Evolutionary conservation across 2,113 vertebrate species (phyloP), one percentile per base, ranked within the genome.

Genomic region (Sorex araneus): DNA sequence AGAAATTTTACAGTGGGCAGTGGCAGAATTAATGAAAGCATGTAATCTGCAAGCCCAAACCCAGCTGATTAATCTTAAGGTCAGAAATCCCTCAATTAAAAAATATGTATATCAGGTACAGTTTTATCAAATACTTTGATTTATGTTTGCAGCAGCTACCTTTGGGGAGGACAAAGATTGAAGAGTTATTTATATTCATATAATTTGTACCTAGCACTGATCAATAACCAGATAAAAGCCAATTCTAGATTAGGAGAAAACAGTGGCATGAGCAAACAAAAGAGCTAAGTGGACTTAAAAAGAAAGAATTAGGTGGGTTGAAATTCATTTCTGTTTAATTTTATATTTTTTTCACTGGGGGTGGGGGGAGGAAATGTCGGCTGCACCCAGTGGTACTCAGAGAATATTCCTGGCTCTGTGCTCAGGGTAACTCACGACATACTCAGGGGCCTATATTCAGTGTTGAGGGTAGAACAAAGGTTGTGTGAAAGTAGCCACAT

Each of bases 1-100:
- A 67, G 63, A 63, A n/a, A 89, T 92, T 93, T 81, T 84, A 19
- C 76, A 94, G n/a, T 74, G 60, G 70, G 84, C 6, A 86, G 47
- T 16, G 75, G 19, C 2, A n/a, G 82, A n/a, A 85, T 60, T 80
- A 57, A 67, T 67, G 70, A 89, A 91, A 87, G 40, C 28, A 63
- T 25, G 30, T 73, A 57, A 87, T 75, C 45, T 77, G 81, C 36
- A 77, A 94, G 40, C 40, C 50, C 7, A 90, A 93, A 27, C 80
- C 27, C 32, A 74, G 63, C 8, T 77, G 40, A 54, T 57, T 84
- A 93, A 89, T 34, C 64, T 64, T 71, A 66, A 8, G 27, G 79
- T 16, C 34, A 75, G 70, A 91, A 88, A 74, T 83, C 73, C 60
- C 47, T 94, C 47, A 82, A 74, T 28, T 21, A 9, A 6, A 6